Evolutionary conservation across 2,797 vertebrate species (phyloP).

Genomic region (Notolabrus celidotus): DNA sequence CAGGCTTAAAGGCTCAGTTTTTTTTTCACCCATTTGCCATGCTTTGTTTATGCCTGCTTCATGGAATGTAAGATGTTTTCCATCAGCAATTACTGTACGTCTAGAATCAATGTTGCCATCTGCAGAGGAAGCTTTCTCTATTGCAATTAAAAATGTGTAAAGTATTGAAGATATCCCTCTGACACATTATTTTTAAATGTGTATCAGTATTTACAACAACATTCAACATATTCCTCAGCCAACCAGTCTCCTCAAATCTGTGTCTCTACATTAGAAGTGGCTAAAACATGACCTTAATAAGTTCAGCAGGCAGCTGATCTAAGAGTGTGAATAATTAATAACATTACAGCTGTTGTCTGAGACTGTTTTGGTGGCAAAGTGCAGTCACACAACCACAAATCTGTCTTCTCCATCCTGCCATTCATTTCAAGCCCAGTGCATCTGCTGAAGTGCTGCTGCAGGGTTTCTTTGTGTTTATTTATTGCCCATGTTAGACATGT

Average conservation of each 20-base stretch:
- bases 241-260: neutral
- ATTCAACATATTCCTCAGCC: slow-evolving; percentile 5
- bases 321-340: slow-evolving; percentile 14
- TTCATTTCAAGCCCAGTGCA: neutral
- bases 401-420: neutral
- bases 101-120: slow-evolving; percentile 6
- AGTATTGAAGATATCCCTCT: slow-evolving; percentile 4
- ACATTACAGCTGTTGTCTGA: slow-evolving; percentile 17
- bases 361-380: slow-evolving; percentile 14
- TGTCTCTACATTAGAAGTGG: neutral
- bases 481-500: neutral
- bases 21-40: slow-evolving; percentile 31
- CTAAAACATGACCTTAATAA: slow-evolving; percentile 8
- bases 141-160: slow-evolving; percentile 3
- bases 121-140: slow-evolving; percentile 14
- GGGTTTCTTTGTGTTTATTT: neutral
- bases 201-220: neutral
- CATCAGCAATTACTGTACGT: slow-evolving; percentile 12
- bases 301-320: slow-evolving; percentile 10
- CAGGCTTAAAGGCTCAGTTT: slow-evolving; percentile 41
- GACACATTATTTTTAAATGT: neutral
- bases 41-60: slow-evolving; percentile 30
- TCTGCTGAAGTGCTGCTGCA: neutral
- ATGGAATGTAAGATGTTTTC: slow-evolving; percentile 32
- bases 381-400: neutral